Evolutionary conservation across 2,113 vertebrate species (phyloP).

Genomic region (Equus quagga): DNA sequence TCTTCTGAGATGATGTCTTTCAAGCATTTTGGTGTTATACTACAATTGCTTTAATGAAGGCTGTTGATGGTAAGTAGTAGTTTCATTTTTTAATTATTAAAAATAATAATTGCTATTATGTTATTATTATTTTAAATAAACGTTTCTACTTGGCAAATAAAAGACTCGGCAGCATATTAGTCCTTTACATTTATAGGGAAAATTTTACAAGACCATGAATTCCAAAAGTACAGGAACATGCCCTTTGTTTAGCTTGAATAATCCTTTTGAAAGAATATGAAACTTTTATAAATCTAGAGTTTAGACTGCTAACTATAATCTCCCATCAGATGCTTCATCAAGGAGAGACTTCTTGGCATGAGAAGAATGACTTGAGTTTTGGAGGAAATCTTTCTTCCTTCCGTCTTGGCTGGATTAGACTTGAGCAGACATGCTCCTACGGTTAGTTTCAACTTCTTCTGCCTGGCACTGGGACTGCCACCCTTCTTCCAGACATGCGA

Average conservation of each 20-base stretch:
- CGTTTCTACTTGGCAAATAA: background rate
- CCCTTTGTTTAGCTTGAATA: background rate
- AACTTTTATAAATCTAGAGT: background rate
- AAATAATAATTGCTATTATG: background rate
- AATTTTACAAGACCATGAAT: background rate
- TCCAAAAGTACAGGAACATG: background rate
- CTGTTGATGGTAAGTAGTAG: background rate
- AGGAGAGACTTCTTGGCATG: background rate
- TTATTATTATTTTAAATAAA: background rate
- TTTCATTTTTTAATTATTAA: constrained; percentile 5
- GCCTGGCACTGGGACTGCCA: background rate
- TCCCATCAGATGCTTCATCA: background rate
- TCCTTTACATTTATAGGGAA: background rate
- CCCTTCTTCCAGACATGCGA: background rate
- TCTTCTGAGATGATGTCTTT: background rate
- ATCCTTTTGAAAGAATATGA: background rate
- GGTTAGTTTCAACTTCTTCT: background rate
- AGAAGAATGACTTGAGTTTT: background rate
- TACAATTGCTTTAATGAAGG: background rate
- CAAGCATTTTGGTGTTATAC: background rate
- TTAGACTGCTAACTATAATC: background rate
- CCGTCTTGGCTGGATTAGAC: background rate
- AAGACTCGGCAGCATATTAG: background rate
- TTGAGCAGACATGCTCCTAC: background rate
- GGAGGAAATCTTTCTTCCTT: background rate